A percentile compares a stretch with the other conserved stretches of the same genome.
These are phyloP conservation scores for Zosterops pallidus DNA, from an alignment of 2,113 vertebrate species.

Conservation along the genomic window DNA sequence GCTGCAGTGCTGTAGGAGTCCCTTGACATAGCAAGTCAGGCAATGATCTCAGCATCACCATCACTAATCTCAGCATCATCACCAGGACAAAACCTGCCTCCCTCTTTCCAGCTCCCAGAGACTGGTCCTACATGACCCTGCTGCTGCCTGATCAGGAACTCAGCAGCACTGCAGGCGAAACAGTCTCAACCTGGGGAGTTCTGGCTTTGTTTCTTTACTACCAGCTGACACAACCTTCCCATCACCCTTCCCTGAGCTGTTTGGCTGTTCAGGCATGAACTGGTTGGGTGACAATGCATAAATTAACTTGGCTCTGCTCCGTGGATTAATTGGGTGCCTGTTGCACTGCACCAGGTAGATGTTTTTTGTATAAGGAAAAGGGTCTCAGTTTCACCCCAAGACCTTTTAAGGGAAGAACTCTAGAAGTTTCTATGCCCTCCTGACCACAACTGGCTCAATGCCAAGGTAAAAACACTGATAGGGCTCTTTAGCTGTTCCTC, in stretches of 20 bases:
- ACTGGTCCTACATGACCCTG: rapidly evolving
- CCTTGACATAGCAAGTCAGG: not conserved
- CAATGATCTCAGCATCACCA: not conserved
- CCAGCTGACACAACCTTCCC: not conserved
- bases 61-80: not conserved
- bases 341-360: too few relatives aligned
- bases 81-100: not conserved
- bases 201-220: not conserved
- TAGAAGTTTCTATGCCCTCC: too few relatives aligned
- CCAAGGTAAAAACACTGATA: too few relatives aligned
- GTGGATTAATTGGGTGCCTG: not conserved
- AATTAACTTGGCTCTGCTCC: not conserved
- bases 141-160: rapidly evolving
- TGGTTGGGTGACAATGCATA: not conserved
- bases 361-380: too few relatives aligned
- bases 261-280: not conserved
- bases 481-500: too few relatives aligned
- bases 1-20: rapidly evolving
- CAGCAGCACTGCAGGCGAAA: rapidly evolving
- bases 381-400: too few relatives aligned
- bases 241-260: not conserved
- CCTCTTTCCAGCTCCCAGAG: not conserved
- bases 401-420: too few relatives aligned
- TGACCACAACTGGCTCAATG: too few relatives aligned
- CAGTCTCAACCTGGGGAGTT: not conserved